Evolutionary conservation across 2,888 invertebrate genomes (phyloP).

Genomic region (Micropterix aruncella): DNA sequence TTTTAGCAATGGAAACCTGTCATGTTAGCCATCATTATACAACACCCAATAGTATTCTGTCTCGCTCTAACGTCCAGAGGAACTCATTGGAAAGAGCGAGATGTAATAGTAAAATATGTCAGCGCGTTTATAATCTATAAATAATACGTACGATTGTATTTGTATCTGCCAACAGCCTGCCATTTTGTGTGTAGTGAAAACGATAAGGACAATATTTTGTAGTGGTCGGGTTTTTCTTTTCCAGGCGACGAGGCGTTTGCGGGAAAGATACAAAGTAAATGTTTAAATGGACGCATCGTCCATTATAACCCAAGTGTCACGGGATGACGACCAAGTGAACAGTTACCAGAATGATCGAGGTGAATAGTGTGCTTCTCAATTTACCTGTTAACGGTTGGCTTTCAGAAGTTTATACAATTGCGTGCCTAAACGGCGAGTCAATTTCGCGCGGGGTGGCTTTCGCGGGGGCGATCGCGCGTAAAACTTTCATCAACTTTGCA

Average conservation of each 20-base stretch:
- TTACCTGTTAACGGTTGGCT: conserved; percentile 12
- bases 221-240: conserved; percentile 39
- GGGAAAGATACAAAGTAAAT: conserved; percentile 38
- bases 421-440: too few relatives aligned
- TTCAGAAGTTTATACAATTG: too few relatives aligned
- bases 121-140: neutral
- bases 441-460: too few relatives aligned
- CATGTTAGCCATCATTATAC: neutral
- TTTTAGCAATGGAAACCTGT: neutral
- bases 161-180: conserved; percentile 38
- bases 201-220: conserved; percentile 43
- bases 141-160: conserved; percentile 12
- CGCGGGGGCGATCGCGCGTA: too few relatives aligned
- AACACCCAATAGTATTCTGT: neutral
- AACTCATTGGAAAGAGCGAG: neutral
- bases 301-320: conserved; percentile 96
- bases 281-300: conserved; percentile 92
- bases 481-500: too few relatives aligned
- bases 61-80: neutral
- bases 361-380: conserved; percentile 28
- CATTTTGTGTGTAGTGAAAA: conserved; percentile 43
- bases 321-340: conserved; percentile 93
- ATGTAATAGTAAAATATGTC: neutral
- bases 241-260: conserved; percentile 36
- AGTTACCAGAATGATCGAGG: conserved; percentile 88